Evolutionary conservation across 1,140 invertebrate species (phyloP).

Genomic region (Caenorhabditis latens): DNA sequence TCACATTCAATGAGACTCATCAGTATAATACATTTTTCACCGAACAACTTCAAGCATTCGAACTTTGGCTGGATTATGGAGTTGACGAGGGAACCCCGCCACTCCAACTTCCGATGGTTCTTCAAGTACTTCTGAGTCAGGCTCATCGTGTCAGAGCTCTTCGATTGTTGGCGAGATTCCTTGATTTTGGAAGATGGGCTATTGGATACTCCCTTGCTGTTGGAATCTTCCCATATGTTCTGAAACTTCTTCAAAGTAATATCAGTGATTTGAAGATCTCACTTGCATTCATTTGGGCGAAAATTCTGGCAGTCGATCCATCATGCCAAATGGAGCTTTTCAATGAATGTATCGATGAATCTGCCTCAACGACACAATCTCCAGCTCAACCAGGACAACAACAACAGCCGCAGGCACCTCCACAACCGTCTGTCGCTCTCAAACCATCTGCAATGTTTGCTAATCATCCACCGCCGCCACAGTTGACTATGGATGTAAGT

Average conservation of each 20-base stretch:
- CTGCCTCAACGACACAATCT: not conserved
- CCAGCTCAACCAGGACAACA: not conserved
- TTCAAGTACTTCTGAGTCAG: conserved; percentile 95
- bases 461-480: conserved; percentile 33
- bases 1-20: conserved; percentile 37
- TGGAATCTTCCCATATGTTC: conserved; percentile 94
- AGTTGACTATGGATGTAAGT: not conserved
- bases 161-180: conserved; percentile 92
- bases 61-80: conserved; percentile 80
- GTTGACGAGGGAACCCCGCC: conserved; percentile 80
- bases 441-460: conserved; percentile 18
- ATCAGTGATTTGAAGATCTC: conserved; percentile 90
- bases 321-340: conserved; percentile 92
- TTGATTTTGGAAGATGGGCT: conserved; percentile 96
- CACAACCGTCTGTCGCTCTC: not conserved
- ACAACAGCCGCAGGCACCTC: not conserved
- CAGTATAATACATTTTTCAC: conserved; percentile 93
- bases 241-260: conserved; percentile 91
- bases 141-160: conserved; percentile 93
- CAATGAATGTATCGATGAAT: conserved; percentile 85
- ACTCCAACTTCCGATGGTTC: conserved; percentile 95
- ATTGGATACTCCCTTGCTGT: conserved; percentile 93
- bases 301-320: conserved; percentile 93
- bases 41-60: conserved; percentile 97
- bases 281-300: conserved; percentile 98